Evolutionary conservation across 2,113 vertebrate genomes (phyloP).

Genomic region (Urocitellus parryii): DNA sequence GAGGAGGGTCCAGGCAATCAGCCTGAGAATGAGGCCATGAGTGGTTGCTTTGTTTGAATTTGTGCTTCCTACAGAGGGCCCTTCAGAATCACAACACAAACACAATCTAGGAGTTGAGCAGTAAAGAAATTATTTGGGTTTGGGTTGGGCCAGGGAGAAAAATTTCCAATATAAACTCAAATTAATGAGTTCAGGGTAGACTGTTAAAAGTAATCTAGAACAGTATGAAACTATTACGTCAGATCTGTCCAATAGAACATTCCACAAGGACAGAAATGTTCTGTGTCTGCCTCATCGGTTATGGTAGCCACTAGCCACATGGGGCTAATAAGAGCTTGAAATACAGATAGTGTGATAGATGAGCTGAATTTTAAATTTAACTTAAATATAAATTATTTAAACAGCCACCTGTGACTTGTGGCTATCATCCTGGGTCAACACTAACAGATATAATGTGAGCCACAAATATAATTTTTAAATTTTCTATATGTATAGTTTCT

Average conservation of each 20-base stretch:
- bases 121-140: not conserved
- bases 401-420: not conserved
- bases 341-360: not conserved
- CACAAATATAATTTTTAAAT: not conserved
- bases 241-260: not conserved
- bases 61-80: not conserved
- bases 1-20: rapidly evolving
- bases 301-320: not conserved
- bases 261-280: not conserved
- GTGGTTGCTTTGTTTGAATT: not conserved
- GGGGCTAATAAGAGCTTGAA: not conserved
- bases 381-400: not conserved
- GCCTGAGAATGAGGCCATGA: too few species aligned
- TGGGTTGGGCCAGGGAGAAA: not conserved
- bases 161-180: not conserved
- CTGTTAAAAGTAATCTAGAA: not conserved
- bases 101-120: not conserved
- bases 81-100: not conserved
- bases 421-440: not conserved
- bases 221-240: not conserved
- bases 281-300: not conserved
- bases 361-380: not conserved
- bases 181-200: not conserved
- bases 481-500: not conserved
- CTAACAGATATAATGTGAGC: not conserved